Percentiles rank a stretch among this genome's conserved stretches.
Evolutionary conservation across 2,113 vertebrate genomes (phyloP).

Genomic region (Leucopsar rothschildi): DNA sequence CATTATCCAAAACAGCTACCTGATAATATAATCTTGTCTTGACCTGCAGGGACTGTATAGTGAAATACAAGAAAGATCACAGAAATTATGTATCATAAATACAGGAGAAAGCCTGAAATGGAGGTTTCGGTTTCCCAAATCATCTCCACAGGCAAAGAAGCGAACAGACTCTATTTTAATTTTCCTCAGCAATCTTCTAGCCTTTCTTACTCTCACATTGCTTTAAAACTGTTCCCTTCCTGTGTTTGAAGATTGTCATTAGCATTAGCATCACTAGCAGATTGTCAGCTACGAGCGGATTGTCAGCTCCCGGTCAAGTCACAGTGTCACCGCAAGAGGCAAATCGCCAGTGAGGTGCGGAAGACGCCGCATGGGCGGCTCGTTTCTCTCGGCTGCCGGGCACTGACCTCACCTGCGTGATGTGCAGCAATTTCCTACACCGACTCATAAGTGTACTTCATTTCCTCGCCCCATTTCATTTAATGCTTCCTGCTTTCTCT

Average conservation of each 20-base stretch:
- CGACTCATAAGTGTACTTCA: too few species aligned
- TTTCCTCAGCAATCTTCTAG: not conserved
- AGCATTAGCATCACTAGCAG: too few species aligned
- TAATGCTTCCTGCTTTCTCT: not conserved
- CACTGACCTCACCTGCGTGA: too few species aligned
- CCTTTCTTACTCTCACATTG: not conserved
- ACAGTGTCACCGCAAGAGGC: too few species aligned
- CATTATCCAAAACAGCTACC: not conserved
- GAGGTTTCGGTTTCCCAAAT: not conserved
- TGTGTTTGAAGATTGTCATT: not conserved
- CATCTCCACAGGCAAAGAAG: not conserved
- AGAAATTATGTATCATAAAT: not conserved
- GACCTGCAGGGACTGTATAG: too few species aligned
- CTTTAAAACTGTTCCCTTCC: not conserved
- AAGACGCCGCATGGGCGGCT: fast-evolving
- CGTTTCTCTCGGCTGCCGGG: fast-evolving
- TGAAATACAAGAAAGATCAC: not conserved
- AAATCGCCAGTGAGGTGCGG: fast-evolving
- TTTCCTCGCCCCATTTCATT: fast-evolving
- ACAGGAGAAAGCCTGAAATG: not conserved
- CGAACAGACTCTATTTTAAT: not conserved
- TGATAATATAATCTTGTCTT: not conserved
- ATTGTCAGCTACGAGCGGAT: fast-evolving
- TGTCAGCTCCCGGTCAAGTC: not conserved
- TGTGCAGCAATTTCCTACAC: too few species aligned